Evolutionary conservation across 2,113 vertebrate genomes (phyloP).

Genomic region (Tupaia chinensis): DNA sequence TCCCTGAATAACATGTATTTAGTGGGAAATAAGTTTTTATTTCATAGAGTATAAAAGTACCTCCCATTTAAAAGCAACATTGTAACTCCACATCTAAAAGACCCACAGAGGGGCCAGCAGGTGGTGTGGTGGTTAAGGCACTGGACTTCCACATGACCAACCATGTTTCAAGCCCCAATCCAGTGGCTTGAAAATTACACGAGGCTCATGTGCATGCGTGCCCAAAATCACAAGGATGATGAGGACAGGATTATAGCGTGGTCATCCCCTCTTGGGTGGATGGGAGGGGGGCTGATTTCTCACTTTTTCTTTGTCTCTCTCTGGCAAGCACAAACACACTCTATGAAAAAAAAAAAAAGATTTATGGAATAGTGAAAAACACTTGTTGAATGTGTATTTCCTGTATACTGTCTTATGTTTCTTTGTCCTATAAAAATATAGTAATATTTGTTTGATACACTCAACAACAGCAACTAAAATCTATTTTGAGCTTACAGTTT

Average conservation of each 20-base stretch:
- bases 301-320: no score
- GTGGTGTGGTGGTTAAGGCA: no score
- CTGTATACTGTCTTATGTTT: neutral
- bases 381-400: neutral
- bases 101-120: neutral
- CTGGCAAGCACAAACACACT: no score
- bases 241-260: no score
- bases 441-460: conserved; percentile 36
- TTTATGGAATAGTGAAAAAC: neutral
- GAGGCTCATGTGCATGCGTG: no score
- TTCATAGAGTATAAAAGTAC: neutral
- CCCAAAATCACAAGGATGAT: no score
- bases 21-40: conserved; percentile 27
- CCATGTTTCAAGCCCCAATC: no score
- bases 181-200: no score
- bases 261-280: no score
- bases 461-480: conserved; percentile 33
- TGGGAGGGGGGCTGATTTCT: no score
- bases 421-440: conserved; percentile 18
- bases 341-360: neutral
- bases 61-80: conserved; percentile 48
- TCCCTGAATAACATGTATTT: neutral
- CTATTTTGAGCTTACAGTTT: conserved; percentile 46
- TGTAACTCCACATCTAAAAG: conserved; percentile 27
- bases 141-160: no score